Evolutionary conservation across 2,888 invertebrate genomes (phyloP), one percentile per base, ranked within the genome.

Genomic region (Nebria brevicollis): DNA sequence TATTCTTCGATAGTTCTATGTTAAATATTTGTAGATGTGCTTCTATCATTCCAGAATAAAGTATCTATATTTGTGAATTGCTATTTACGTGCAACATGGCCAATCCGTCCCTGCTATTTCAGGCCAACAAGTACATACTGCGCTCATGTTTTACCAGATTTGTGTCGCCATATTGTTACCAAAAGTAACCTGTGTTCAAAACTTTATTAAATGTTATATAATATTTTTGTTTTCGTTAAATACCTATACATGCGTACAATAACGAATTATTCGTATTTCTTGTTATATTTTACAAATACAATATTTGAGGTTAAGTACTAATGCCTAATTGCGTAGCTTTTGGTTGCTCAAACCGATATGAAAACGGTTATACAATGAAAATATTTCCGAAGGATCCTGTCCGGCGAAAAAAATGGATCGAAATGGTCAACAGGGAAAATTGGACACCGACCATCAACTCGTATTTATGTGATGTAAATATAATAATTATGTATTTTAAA

Each of bases 1-100:
- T 68, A 26, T 10, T 68, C 68, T 68, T 68, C 68, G 7, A 26
- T 68, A 68, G 20, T 68, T 68, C 25, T 25, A 25, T 25, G 20
- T 68, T 68, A 68, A 68, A 26, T 25, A 20, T 68, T 68, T 68
- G 68, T 68, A 68, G 68, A 68, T 68, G 68, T 68, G 26, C 68
- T 68, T 25, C 20, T 68, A 25, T 72, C 42, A 26, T 26, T 72
- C 25, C 10, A 72, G 7, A 72, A 72, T 72, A 72, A 72, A 26
- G 72, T 72, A 41, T 72, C n/a, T 72, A 72, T 72, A 41, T 72
- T n/a, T 26, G 25, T 26, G n/a, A 72, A 34, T 72, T 65, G 1
- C 65, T 65, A 13, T 65, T 15, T 54, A 54, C 8, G 4, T 54
- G 54, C 54, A 54, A 54, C 13, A 54, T 54, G 54, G 54, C 54